Evolutionary conservation across 2,113 vertebrate species (phyloP).

Genomic region (Notiomystis cincta): DNA sequence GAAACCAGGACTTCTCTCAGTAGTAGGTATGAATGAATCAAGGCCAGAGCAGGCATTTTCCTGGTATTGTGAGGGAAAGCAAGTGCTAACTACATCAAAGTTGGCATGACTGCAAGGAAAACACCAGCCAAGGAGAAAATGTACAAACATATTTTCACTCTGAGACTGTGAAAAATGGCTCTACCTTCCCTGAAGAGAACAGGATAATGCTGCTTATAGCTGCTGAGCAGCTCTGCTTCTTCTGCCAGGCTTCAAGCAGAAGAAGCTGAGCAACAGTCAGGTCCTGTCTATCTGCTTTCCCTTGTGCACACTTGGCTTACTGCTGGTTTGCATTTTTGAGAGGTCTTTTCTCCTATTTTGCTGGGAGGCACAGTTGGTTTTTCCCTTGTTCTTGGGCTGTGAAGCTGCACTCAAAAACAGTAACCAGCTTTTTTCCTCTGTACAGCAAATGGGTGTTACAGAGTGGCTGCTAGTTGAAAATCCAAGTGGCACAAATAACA

Average conservation of each 20-base stretch:
- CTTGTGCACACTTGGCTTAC: not conserved
- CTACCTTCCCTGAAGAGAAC: not conserved
- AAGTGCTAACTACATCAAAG: not conserved
- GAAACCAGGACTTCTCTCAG: not conserved
- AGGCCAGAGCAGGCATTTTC: not conserved
- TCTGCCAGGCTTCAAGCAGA: not conserved
- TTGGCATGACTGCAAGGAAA: not conserved
- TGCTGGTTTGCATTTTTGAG: not conserved
- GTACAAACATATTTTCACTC: not conserved
- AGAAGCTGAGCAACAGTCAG: fast-evolving
- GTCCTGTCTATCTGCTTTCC: not conserved
- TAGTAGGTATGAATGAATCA: not conserved
- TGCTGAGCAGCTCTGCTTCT: not conserved
- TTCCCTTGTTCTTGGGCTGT: not conserved
- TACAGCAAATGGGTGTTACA: not conserved
- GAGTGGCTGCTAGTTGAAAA: not conserved
- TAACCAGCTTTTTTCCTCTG: not conserved
- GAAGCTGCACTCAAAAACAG: not conserved
- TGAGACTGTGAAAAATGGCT: not conserved
- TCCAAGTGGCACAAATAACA: not conserved
- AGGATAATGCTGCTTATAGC: not conserved
- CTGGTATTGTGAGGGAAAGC: not conserved
- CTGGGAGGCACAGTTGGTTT: not conserved
- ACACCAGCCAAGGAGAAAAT: not conserved
- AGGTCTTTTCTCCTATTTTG: not conserved